These are phyloP conservation scores for Polietes domitor DNA, from an alignment of 2,888 invertebrate genomes.

Conservation along the genomic window DNA sequence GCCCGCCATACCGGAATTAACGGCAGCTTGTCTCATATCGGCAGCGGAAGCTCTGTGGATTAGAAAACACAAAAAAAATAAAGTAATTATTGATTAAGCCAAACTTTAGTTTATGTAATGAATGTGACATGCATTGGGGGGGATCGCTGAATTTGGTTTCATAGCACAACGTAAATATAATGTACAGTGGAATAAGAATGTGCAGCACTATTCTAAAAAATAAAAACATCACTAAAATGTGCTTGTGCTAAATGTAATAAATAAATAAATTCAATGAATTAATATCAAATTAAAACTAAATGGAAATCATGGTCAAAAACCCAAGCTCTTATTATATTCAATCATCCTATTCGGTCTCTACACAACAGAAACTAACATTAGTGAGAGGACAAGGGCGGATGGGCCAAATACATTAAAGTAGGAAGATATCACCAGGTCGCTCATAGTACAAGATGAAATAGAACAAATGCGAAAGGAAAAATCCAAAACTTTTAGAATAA, in stretches of 20 bases:
- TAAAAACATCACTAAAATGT: slow-evolving; percentile 2
- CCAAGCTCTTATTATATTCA: too few relatives aligned
- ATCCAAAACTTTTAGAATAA: too few relatives aligned
- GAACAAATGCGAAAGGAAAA: too few relatives aligned
- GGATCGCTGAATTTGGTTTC: neutral
- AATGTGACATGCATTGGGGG: slow-evolving; percentile 35
- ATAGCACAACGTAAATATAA: neutral
- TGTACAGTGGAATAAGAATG: neutral
- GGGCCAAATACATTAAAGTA: too few relatives aligned
- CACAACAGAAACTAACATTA: too few relatives aligned
- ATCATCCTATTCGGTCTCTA: too few relatives aligned
- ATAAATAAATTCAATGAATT: neutral
- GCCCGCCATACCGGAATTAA: slow-evolving; percentile 75
- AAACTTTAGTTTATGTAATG: slow-evolving; percentile 13
- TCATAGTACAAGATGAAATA: too few relatives aligned
- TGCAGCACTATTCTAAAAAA: slow-evolving; percentile 8
- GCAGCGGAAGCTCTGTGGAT: slow-evolving; percentile 86
- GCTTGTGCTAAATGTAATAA: slow-evolving; percentile 2
- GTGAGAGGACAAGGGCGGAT: too few relatives aligned
- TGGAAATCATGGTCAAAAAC: slow-evolving; percentile 36
- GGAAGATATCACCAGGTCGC: too few relatives aligned
- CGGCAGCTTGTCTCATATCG: slow-evolving; percentile 89
- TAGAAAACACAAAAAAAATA: slow-evolving; percentile 35
- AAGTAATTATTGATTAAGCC: slow-evolving; percentile 36
- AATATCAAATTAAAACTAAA: neutral